phyloP scores from a whole-genome alignment of 1,140 invertebrate species.

The Battus philenor region DNA sequence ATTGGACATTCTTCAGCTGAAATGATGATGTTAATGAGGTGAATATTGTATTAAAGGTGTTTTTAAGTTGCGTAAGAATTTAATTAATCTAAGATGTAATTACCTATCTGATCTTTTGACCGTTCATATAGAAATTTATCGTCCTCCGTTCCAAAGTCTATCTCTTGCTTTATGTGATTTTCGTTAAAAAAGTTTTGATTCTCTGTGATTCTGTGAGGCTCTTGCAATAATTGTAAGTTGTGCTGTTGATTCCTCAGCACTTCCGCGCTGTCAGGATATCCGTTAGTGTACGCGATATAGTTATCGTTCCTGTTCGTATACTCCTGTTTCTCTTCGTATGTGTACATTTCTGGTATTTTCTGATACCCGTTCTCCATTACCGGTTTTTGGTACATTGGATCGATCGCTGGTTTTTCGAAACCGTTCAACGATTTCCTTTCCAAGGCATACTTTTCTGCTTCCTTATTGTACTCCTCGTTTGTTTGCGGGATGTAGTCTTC shows the following conservation, averaged over 20 bases:
- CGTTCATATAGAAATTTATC: conserved; percentile 52
- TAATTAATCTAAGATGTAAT: conserved; percentile 25
- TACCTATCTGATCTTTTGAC: conserved; percentile 45
- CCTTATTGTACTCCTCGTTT: conserved; percentile 62
- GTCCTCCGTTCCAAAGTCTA: conserved; percentile 52
- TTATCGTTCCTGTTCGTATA: conserved; percentile 18
- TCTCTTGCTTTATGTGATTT: conserved; percentile 61
- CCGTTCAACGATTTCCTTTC: conserved; percentile 47
- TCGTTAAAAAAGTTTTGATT: conserved; percentile 67
- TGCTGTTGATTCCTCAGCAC: conserved; percentile 58
- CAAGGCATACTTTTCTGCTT: conserved; percentile 60
- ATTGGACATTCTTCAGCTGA: too few species aligned
- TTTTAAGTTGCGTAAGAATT: too few species aligned
- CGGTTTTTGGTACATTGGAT: conserved; percentile 34
- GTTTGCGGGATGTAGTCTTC: conserved; percentile 61
- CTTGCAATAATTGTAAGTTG: conserved; percentile 52
- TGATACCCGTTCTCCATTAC: conserved; percentile 28
- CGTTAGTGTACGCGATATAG: conserved; percentile 27
- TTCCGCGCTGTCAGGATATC: conserved; percentile 46
- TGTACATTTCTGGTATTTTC: conserved; percentile 39
- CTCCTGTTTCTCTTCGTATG: conserved; percentile 29
- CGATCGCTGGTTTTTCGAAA: conserved; percentile 34
- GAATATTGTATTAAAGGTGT: conserved; percentile 8
- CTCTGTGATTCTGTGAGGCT: conserved; percentile 45
- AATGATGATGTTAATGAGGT: too few species aligned